Evolutionary conservation across 2,888 invertebrate genomes (phyloP).

Genomic region (Parthenolecanium corni): DNA sequence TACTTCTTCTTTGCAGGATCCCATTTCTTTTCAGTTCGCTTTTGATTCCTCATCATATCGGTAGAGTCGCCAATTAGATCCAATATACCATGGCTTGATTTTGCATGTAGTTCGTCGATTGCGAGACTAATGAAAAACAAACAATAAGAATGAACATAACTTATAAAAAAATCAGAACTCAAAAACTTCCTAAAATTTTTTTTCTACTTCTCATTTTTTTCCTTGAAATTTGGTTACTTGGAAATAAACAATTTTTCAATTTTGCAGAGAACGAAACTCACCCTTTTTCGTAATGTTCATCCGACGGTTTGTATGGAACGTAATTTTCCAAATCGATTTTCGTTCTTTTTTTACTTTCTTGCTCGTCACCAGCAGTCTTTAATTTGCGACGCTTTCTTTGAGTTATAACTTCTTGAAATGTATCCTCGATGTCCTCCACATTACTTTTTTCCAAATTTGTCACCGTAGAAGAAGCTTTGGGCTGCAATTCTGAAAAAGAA

Average conservation of each 20-base stretch:
- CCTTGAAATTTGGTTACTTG: background rate
- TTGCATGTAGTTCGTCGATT: conserved; percentile 24
- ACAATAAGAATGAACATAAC: background rate
- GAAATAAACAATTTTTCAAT: background rate
- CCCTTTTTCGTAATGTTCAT: conserved; percentile 75
- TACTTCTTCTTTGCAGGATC: conserved; percentile 73
- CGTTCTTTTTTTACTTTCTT: conserved; percentile 29
- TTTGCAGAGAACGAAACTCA: conserved; percentile 37
- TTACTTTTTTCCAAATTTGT: conserved; percentile 32
- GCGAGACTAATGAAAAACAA: conserved; percentile 15
- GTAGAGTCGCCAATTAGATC: conserved; percentile 76
- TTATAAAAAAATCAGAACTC: no score
- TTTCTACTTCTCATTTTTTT: background rate
- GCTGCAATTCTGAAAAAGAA: background rate
- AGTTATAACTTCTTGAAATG: conserved; percentile 34
- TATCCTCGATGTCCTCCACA: conserved; percentile 33
- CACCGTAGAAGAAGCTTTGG: background rate
- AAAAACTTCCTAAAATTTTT: background rate
- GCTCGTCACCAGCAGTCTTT: conserved; percentile 8
- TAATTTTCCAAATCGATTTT: conserved; percentile 64
- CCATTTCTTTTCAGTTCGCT: conserved; percentile 54
- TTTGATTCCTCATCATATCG: conserved; percentile 45
- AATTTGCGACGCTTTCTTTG: conserved; percentile 30
- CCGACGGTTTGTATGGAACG: conserved; percentile 71
- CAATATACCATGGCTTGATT: conserved; percentile 39